These are phyloP conservation scores for Lithosia quadra DNA, from an alignment of 2,888 invertebrate species.

Conservation along the genomic window DNA sequence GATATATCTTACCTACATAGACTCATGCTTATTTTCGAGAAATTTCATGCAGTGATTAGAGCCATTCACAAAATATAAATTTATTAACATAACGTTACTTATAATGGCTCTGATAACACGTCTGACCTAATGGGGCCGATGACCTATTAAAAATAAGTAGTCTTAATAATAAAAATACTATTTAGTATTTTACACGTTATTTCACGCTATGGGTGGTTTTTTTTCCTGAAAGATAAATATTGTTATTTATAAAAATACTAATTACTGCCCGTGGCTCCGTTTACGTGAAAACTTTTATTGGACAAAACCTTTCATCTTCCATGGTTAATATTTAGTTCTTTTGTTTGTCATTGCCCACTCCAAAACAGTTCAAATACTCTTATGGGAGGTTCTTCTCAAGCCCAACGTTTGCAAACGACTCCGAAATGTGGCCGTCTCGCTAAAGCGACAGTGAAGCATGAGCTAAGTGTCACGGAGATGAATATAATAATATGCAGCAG, in stretches of 20 bases:
- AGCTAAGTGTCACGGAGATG: too few species aligned
- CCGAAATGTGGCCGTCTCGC: too few species aligned
- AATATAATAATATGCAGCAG: too few species aligned
- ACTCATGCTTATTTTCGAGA: background rate
- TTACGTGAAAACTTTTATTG: background rate
- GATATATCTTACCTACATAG: background rate
- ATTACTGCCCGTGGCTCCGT: background rate
- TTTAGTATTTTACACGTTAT: background rate
- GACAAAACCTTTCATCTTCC: too few species aligned
- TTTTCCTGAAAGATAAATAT: background rate
- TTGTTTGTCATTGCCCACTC: too few species aligned
- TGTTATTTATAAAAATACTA: background rate
- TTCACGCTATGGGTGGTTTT: background rate
- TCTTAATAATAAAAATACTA: background rate
- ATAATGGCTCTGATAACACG: conserved; percentile 8
- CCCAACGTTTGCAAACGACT: too few species aligned
- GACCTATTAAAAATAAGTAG: conserved; percentile 6
- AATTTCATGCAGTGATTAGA: background rate
- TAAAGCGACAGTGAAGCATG: too few species aligned
- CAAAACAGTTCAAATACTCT: too few species aligned
- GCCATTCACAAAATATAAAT: conserved; percentile 3
- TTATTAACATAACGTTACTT: background rate
- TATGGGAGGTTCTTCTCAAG: too few species aligned
- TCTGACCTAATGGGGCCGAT: conserved; percentile 6
- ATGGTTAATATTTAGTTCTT: too few species aligned